phyloP scores from a whole-genome alignment of 2,888 invertebrate species.

The Cylindroiulus punctatus region DNA sequence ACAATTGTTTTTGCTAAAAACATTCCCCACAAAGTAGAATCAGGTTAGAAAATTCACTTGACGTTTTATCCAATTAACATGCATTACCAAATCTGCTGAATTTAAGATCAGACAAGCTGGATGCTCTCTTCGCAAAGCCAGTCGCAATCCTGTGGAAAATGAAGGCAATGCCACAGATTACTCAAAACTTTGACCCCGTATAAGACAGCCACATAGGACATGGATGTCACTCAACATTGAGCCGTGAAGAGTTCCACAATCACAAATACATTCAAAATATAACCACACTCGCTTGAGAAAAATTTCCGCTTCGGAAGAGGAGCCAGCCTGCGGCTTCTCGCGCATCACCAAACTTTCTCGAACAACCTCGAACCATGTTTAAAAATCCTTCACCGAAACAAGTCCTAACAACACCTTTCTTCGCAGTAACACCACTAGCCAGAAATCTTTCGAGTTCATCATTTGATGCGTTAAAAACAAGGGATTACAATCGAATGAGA shows the following conservation, averaged over 20 bases:
- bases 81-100: neutral
- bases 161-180: neutral
- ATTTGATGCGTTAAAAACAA: neutral
- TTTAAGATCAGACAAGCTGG: neutral
- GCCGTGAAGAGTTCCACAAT: constrained; percentile 21
- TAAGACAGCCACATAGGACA: constrained; percentile 33
- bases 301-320: neutral
- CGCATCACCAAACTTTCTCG: neutral
- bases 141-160: neutral
- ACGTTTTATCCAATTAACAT: too few relatives aligned
- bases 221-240: constrained; percentile 36
- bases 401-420: constrained; percentile 1
- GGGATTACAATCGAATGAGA: neutral
- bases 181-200: neutral
- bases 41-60: too few relatives aligned
- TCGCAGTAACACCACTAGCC: neutral
- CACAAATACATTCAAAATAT: constrained; percentile 17
- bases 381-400: neutral
- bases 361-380: neutral
- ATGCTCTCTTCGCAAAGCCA: neutral
- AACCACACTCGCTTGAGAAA: neutral
- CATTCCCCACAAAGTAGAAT: too few relatives aligned
- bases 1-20: too few relatives aligned
- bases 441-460: neutral
- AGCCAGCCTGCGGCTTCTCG: neutral